A percentile compares a stretch with the other conserved stretches of the same genome.
These are phyloP conservation scores for Pocillopora grandis DNA, from an alignment of 92 coral and sea anemone species.

Conservation along the genomic window DNA sequence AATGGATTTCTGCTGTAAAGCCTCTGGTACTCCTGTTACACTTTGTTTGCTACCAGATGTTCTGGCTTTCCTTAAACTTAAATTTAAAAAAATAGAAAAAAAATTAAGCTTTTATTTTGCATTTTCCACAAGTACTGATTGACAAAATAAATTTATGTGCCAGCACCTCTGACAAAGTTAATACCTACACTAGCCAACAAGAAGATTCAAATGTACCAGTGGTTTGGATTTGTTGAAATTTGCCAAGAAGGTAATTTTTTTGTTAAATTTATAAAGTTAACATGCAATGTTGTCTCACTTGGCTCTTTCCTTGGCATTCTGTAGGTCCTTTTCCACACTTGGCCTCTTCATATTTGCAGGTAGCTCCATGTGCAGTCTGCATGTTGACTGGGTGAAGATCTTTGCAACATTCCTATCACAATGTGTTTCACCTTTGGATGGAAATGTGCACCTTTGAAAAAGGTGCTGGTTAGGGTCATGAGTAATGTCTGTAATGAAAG, in stretches of 20 bases:
- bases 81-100: neutral
- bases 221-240: too few species aligned
- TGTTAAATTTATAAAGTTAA: neutral
- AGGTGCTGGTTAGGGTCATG: conserved; percentile 92
- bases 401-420: conserved; percentile 73
- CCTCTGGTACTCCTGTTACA: conserved; percentile 34
- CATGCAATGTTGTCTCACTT: conserved; percentile 47
- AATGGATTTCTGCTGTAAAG: conserved; percentile 65
- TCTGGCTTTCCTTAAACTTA: conserved; percentile 23
- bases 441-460: conserved; percentile 82
- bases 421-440: conserved; percentile 55
- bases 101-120: neutral
- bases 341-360: conserved; percentile 61
- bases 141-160: neutral
- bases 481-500: conserved; percentile 63
- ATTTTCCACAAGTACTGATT: neutral
- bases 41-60: neutral
- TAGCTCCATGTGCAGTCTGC: conserved; percentile 74
- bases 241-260: neutral
- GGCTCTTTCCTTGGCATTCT: conserved; percentile 75
- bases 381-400: conserved; percentile 66
- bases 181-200: too few species aligned
- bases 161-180: too few species aligned
- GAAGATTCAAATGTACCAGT: too few species aligned
- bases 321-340: conserved; percentile 73